Conservation (phyloP, 1,140 invertebrate genomes). For the Bradysia coprophila region DNA sequence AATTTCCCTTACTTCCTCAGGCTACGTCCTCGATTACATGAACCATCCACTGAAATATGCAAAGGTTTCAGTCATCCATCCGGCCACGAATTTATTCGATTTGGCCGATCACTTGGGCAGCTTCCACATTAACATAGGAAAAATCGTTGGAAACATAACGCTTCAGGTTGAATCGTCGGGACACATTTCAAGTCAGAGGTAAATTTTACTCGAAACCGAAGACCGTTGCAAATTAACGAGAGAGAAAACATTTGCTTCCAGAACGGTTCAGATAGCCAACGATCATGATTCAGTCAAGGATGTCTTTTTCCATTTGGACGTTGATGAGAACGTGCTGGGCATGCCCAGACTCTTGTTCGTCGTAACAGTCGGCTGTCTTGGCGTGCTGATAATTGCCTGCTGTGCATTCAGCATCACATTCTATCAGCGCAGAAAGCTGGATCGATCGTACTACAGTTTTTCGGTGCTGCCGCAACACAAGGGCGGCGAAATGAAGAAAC, state of each 20-base stretch:
- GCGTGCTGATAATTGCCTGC: slow-evolving; percentile 13
- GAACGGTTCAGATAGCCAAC: too few species aligned
- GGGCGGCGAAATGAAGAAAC: slow-evolving; percentile 15
- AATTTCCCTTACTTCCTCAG: too few species aligned
- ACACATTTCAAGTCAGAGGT: slow-evolving; percentile 15
- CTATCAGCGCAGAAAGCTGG: slow-evolving; percentile 20
- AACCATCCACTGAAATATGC: slow-evolving; percentile 37
- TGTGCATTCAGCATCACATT: slow-evolving; percentile 17
- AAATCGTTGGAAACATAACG: slow-evolving; percentile 32
- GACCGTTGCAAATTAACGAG: neutral
- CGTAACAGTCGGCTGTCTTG: slow-evolving; percentile 34
- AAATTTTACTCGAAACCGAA: neutral
- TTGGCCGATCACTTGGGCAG: slow-evolving; percentile 31
- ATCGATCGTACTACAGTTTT: slow-evolving; percentile 23
- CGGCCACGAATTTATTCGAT: slow-evolving; percentile 16
- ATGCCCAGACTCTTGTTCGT: slow-evolving; percentile 55
- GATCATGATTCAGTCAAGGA: too few species aligned
- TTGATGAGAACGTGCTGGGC: slow-evolving; percentile 45
- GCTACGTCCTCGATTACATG: slow-evolving; percentile 32
- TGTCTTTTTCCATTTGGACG: slow-evolving; percentile 40
- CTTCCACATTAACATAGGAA: slow-evolving; percentile 30
- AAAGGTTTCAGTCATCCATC: slow-evolving; percentile 25
- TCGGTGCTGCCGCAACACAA: slow-evolving; percentile 24
- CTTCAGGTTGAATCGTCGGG: slow-evolving; percentile 33
- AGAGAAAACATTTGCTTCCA: too few species aligned